Evolutionary conservation across 2,113 vertebrate species (phyloP).

Genomic region (Electrona antarctica): DNA sequence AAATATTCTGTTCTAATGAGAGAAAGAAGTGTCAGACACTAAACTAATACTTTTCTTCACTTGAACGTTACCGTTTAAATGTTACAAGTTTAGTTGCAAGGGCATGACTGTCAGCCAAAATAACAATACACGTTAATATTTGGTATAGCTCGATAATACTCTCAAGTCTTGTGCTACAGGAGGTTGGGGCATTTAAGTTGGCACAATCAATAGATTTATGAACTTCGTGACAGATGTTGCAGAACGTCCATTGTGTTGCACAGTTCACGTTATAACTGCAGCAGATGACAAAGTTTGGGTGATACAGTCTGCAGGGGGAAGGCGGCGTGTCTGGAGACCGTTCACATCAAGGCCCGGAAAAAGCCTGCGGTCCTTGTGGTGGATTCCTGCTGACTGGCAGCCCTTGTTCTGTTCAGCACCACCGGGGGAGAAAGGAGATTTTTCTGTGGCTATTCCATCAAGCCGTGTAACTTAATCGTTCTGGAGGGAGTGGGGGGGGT

Average conservation of each 20-base stretch:
- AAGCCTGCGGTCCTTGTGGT: constrained; percentile 51
- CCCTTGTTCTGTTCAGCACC: constrained; percentile 64
- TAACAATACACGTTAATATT: constrained; percentile 40
- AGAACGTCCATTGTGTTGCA: constrained; percentile 52
- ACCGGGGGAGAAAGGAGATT: constrained; percentile 47
- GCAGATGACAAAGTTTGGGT: constrained; percentile 14
- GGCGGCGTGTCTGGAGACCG: background rate
- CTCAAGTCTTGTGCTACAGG: constrained; percentile 5
- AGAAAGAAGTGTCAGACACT: constrained; percentile 36
- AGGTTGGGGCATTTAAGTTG: constrained; percentile 50
- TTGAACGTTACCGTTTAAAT: constrained; percentile 16
- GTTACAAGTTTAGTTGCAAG: constrained; percentile 34
- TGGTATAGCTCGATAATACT: background rate
- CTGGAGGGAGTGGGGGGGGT: constrained; percentile 11
- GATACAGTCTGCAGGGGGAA: constrained; percentile 8
- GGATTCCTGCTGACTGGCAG: constrained; percentile 65
- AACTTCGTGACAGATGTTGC: constrained; percentile 57
- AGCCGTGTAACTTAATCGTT: constrained; percentile 39
- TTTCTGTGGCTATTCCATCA: constrained; percentile 63
- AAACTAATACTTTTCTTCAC: constrained; percentile 19
- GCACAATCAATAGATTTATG: constrained; percentile 47
- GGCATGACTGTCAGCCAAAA: constrained; percentile 49
- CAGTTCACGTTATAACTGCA: constrained; percentile 24
- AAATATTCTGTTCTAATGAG: constrained; percentile 64
- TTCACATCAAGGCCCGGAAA: constrained; percentile 32